These are phyloP conservation scores for Poecilia picta DNA, from an alignment of 2,797 vertebrate genomes.

Conservation along the genomic window DNA sequence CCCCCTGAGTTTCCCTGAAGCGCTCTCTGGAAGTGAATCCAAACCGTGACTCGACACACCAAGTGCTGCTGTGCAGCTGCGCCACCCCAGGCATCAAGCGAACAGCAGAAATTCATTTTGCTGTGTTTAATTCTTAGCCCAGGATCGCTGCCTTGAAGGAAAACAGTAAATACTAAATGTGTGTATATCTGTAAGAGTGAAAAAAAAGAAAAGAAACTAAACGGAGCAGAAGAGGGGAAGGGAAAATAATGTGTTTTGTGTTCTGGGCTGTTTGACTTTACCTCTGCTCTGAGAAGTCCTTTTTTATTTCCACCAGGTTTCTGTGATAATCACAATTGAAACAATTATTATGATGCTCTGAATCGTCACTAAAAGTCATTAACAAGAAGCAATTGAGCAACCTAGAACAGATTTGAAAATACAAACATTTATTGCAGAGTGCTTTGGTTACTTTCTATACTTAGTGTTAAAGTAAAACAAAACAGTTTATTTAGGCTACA, in stretches of 20 bases:
- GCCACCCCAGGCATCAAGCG: constrained; percentile 17
- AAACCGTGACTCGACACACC: constrained; percentile 29
- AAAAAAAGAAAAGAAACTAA: background rate
- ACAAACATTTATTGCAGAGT: background rate
- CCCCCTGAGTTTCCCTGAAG: background rate
- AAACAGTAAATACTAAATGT: background rate
- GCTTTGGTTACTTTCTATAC: background rate
- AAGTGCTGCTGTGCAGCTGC: constrained; percentile 28
- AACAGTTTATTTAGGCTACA: background rate
- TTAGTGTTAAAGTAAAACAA: background rate
- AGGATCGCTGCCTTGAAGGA: constrained; percentile 18
- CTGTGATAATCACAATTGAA: constrained; percentile 16
- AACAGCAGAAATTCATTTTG: constrained; percentile 40
- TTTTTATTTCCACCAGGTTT: background rate
- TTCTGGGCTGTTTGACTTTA: constrained; percentile 7
- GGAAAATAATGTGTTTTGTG: background rate
- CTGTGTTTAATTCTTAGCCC: constrained; percentile 23
- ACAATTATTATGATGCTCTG: background rate
- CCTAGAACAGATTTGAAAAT: background rate
- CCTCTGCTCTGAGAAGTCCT: constrained; percentile 16
- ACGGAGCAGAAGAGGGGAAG: background rate
- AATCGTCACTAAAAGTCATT: constrained; percentile 5
- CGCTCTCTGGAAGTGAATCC: constrained; percentile 12
- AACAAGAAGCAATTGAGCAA: background rate
- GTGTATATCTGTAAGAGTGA: background rate